Conservation (phyloP, 2,797 vertebrate genomes). For the Manis crassicaudata region DNA sequence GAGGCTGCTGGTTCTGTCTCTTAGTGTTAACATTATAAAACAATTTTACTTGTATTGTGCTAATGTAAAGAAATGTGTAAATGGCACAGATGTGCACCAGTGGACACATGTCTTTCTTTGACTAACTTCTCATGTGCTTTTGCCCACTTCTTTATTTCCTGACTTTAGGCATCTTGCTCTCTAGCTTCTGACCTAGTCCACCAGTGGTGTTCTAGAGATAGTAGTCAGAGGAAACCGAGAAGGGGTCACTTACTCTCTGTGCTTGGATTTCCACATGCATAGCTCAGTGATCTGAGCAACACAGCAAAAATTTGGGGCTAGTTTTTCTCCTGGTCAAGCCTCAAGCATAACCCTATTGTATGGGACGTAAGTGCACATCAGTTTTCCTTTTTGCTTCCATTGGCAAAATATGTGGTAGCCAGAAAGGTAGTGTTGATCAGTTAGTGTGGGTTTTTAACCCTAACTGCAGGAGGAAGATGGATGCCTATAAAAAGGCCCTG, state of each 20-base stretch:
- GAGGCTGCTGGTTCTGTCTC: background rate
- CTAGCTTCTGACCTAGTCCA: background rate
- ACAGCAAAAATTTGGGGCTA: constrained; percentile 7
- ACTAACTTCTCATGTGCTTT: background rate
- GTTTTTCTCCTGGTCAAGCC: background rate
- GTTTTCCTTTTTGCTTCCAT: background rate
- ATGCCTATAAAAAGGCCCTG: background rate
- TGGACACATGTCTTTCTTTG: background rate
- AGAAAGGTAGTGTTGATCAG: background rate
- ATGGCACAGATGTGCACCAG: background rate
- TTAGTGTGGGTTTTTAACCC: background rate
- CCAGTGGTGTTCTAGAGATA: background rate
- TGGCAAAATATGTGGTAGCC: background rate
- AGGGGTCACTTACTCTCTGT: background rate
- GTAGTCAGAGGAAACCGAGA: background rate
- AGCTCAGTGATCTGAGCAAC: constrained; percentile 8
- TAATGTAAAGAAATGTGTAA: background rate
- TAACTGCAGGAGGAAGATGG: background rate
- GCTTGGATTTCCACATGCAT: background rate
- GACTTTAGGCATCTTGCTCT: background rate
- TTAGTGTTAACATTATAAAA: background rate
- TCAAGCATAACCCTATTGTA: background rate
- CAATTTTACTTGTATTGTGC: background rate
- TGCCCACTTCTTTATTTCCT: background rate
- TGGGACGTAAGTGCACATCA: background rate